Base-by-base conservation (phyloP, 2,797 vertebrate species). In the Sphaeramia orbicularis region DNA sequence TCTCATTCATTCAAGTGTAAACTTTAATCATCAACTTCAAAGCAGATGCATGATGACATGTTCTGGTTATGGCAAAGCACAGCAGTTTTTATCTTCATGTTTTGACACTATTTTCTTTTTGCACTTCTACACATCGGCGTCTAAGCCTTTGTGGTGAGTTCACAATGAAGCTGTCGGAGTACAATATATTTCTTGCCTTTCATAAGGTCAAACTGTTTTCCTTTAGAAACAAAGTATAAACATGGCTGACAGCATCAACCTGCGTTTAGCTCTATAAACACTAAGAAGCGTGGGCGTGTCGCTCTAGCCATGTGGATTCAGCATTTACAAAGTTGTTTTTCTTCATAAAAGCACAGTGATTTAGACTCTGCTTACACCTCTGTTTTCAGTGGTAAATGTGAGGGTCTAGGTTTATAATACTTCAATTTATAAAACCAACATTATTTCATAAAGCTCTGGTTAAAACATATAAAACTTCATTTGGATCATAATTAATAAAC, bases 271-370 rank as follows among this genome's bases (percentile, higher is more conserved):
- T 30, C 71, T 56, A 81, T 73, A 37, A 78, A 70, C 78, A 90
- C 85, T 84, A 59, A 67, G 48, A 81, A 80, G 82, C 83, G 40
- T 73, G 59, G 37, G 53, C 50, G 60, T 44, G 24, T 47, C 24
- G 76, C 65, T 71, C 41, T 62, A 67, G 71, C 59, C 0, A 78
- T 74, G 55, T 65, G 50, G 83, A 76, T 77, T 78, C 49, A 70
- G 42, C 69, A 74, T 79, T 30, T 74, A 84, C 65, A 80, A 75
- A 74, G 69, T 67, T 67, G 56, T 79, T 51, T 79, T 51, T 91
- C 82, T 80, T 83, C 77, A 84, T 87, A 86, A 92, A 92, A 90
- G 86, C 93, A 94, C 92, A 93, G 92, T 93, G 93, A 92, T 91
- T 78, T 49, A 88, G 85, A 92, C 74, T 68, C 68, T 65, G 74